A percentile compares a stretch with the other conserved stretches of the same genome.
These are phyloP conservation scores for Alauda arvensis DNA, from an alignment of 2,797 vertebrate genomes.

Conservation along the genomic window DNA sequence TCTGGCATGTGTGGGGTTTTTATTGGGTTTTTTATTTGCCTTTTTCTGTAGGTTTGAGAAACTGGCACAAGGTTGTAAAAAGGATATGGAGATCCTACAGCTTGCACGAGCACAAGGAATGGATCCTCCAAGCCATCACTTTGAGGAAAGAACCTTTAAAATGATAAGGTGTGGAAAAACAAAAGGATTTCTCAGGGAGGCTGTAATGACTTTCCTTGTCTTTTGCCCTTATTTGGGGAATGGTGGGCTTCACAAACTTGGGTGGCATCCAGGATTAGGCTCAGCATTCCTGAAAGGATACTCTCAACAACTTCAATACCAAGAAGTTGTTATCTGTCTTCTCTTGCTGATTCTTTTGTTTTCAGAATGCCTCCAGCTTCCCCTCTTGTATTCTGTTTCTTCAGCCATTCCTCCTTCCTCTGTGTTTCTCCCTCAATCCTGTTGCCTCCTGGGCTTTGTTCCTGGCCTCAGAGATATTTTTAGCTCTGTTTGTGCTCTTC, in stretches of 20 bases:
- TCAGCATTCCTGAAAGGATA: neutral
- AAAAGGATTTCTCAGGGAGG: neutral
- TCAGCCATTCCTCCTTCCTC: neutral
- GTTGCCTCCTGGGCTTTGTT: neutral
- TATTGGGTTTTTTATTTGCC: rapidly evolving
- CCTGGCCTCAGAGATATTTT: neutral
- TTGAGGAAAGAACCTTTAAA: constrained; percentile 88
- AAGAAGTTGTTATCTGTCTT: neutral
- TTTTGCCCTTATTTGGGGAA: neutral
- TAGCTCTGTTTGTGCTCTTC: neutral
- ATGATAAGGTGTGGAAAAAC: constrained; percentile 82
- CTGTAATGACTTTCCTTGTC: neutral
- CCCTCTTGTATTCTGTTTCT: neutral
- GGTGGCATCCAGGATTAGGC: neutral
- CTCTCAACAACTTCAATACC: neutral
- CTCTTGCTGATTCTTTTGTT: neutral
- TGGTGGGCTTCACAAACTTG: neutral
- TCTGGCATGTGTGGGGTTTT: neutral
- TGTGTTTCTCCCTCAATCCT: neutral
- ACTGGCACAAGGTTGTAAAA: constrained; percentile 87
- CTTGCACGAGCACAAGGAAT: constrained; percentile 85
- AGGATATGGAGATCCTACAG: constrained; percentile 87
- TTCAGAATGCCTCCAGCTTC: neutral
- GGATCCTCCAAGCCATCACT: constrained; percentile 91
- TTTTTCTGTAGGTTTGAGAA: constrained; percentile 86